Evolutionary conservation across 92 coral and sea anemone species (phyloP).

Genomic region (Montipora capitata): DNA sequence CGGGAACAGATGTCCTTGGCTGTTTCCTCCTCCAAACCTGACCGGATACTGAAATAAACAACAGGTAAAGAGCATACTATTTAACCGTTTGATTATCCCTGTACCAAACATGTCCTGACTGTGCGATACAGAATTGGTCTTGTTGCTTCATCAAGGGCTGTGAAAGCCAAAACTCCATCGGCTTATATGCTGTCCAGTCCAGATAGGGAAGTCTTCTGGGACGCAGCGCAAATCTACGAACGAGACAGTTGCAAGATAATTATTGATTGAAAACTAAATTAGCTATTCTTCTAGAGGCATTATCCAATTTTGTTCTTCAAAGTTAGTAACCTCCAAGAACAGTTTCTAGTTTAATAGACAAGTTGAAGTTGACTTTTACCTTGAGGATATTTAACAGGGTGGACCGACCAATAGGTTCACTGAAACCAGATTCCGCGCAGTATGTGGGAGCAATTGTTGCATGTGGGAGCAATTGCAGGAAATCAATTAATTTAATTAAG

Average conservation of each 20-base stretch:
- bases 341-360: not conserved
- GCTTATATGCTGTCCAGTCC: slow-evolving; percentile 71
- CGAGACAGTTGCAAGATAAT: not conserved
- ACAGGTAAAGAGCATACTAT: not conserved
- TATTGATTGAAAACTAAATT: slow-evolving; percentile 1
- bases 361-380: too few relatives aligned
- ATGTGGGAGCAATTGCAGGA: too few relatives aligned
- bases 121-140: not conserved
- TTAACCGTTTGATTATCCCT: not conserved
- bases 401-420: too few relatives aligned
- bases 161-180: slow-evolving; percentile 57
- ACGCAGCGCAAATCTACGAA: slow-evolving; percentile 66
- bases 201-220: slow-evolving; percentile 61
- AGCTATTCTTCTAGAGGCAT: not conserved
- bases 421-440: too few relatives aligned
- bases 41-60: not conserved
- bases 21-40: too few relatives aligned
- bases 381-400: too few relatives aligned
- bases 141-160: slow-evolving; percentile 34
- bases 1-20: slow-evolving; percentile 4
- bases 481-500: too few relatives aligned
- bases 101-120: not conserved
- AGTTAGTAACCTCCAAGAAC: not conserved
- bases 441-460: too few relatives aligned
- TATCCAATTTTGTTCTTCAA: not conserved